phyloP scores from a whole-genome alignment of 2,888 invertebrate species.

The Caenorhabditis sp. region DNA sequence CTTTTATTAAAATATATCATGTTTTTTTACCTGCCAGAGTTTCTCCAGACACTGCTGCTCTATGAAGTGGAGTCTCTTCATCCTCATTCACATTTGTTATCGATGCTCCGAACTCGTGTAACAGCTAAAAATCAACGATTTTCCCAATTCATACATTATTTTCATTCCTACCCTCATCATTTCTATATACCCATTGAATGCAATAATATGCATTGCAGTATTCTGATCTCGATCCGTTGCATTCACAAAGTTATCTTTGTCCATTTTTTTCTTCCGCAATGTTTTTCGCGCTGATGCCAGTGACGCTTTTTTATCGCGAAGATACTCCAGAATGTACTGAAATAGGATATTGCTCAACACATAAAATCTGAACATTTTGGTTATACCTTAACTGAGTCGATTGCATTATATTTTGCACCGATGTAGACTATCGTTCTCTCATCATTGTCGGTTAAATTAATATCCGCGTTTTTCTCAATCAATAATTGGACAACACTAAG shows the following conservation, averaged over 20 bases:
- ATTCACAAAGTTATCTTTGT: constrained; percentile 67
- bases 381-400: constrained; percentile 33
- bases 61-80: constrained; percentile 73
- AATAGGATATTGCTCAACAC: no score
- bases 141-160: no score
- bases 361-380: no score
- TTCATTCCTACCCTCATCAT: constrained; percentile 31
- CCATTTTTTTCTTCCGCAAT: not conserved
- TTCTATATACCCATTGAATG: constrained; percentile 68
- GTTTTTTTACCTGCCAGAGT: constrained; percentile 40
- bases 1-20: no score
- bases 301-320: no score
- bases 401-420: constrained; percentile 51
- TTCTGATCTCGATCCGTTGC: constrained; percentile 73
- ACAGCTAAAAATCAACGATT: constrained; percentile 62
- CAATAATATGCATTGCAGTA: constrained; percentile 74
- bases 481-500: constrained; percentile 29
- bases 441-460: constrained; percentile 36
- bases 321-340: constrained; percentile 26
- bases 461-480: constrained; percentile 35
- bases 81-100: constrained; percentile 73
- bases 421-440: constrained; percentile 45
- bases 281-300: no score
- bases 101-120: constrained; percentile 72
- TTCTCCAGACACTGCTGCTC: constrained; percentile 72